Conservation (phyloP, 2,113 vertebrate genomes). For the Ovis aries region ARS-UI_Ramb_v3.0 NC_056058.1:32390001-32390500, state of each 20-base stretch:
- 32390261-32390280: neutral
- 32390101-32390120: neutral
- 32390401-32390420: slow-evolving; percentile 28
- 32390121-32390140: neutral
- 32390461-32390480: neutral
- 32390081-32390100: neutral
- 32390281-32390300: neutral
- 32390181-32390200: neutral
- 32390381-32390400: neutral
- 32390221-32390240: neutral
- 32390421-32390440: neutral
- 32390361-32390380: neutral
- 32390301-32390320: neutral
- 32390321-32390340: slow-evolving; percentile 31
- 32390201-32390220: neutral
- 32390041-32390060: neutral
- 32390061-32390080: neutral
- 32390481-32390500: neutral
- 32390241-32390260: neutral
- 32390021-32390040: neutral
- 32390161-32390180: neutral
- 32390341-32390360: slow-evolving; percentile 1
- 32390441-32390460: slow-evolving; percentile 19
- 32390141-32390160: neutral
- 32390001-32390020: neutral